Evolutionary conservation across 2,888 invertebrate species (phyloP).

Genomic region (Catocala nupta): DNA sequence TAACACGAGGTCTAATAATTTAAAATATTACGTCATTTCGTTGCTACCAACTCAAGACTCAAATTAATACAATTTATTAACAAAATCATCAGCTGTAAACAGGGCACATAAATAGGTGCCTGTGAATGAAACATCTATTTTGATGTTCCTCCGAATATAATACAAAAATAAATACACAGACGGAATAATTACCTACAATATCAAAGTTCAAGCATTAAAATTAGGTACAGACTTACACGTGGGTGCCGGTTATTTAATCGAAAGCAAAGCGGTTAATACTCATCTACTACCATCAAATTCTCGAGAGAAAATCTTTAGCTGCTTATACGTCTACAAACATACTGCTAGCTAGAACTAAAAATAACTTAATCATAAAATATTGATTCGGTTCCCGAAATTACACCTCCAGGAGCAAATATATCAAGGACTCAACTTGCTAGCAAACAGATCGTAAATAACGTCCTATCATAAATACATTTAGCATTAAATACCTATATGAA

Average conservation of each 20-base stretch:
- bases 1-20: too few relatives aligned
- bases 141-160: too few relatives aligned
- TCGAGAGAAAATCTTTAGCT: neutral
- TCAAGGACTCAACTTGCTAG: neutral
- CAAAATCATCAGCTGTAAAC: too few relatives aligned
- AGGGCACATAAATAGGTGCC: too few relatives aligned
- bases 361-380: slow-evolving; percentile 5
- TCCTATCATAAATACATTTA: neutral
- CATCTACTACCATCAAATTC: neutral
- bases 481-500: neutral
- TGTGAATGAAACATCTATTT: too few relatives aligned
- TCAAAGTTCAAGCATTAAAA: too few relatives aligned
- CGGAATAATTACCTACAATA: too few relatives aligned
- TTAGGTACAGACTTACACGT: too few relatives aligned
- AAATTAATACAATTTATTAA: too few relatives aligned
- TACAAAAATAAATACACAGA: too few relatives aligned
- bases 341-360: neutral
- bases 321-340: neutral
- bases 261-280: neutral
- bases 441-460: neutral
- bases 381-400: neutral
- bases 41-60: too few relatives aligned
- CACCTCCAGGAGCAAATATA: neutral
- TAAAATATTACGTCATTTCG: too few relatives aligned
- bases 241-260: neutral